Conservation (phyloP, 2,797 vertebrate species). For the Aselliscus stoliczkanus region DNA sequence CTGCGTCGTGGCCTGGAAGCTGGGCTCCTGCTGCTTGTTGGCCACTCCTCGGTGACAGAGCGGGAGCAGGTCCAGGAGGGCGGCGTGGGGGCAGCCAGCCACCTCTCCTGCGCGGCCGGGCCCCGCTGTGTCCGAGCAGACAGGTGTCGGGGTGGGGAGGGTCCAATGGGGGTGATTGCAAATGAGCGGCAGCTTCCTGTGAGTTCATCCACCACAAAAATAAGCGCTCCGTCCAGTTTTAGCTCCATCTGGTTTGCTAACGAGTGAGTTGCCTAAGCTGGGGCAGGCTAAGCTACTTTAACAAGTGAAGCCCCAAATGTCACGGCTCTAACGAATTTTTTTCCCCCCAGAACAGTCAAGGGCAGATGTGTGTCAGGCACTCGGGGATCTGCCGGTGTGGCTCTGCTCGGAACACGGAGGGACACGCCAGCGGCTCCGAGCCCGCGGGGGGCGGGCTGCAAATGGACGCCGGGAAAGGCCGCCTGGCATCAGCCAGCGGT, state of each 20-base stretch:
- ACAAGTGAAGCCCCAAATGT: too few relatives aligned
- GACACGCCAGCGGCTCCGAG: background rate
- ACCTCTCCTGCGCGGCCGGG: background rate
- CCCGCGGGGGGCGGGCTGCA: background rate
- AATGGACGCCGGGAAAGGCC: background rate
- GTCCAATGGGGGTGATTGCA: rapidly evolving
- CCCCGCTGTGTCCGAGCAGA: background rate
- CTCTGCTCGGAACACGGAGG: background rate
- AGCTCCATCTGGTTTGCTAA: rapidly evolving
- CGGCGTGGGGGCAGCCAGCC: background rate
- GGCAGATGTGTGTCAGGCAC: background rate
- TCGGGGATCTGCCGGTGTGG: background rate
- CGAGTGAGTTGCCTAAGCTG: rapidly evolving
- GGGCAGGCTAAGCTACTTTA: background rate
- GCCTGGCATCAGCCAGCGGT: too few relatives aligned
- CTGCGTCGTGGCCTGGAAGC: background rate
- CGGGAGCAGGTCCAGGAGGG: background rate
- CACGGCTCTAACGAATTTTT: background rate
- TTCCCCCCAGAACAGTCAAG: background rate
- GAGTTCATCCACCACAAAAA: rapidly evolving
- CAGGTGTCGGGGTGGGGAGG: background rate
- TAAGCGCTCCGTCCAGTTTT: rapidly evolving
- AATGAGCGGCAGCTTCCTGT: background rate
- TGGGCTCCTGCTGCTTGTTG: too few relatives aligned
- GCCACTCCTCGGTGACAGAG: rapidly evolving